Conservation (phyloP, 2,113 vertebrate genomes). For the Chamaea fasciata region DNA sequence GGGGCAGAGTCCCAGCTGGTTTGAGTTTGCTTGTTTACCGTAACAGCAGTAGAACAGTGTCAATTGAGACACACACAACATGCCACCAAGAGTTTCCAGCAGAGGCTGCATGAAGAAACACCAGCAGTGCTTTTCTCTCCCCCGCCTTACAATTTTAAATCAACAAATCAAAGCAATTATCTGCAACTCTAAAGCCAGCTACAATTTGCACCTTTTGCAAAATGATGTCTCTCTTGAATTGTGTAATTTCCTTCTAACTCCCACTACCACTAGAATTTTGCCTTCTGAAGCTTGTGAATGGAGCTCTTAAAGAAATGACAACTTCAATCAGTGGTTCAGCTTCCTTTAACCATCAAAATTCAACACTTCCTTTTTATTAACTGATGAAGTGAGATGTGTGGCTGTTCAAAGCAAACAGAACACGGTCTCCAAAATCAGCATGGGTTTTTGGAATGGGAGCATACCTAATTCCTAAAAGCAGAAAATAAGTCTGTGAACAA, state of each 20-base stretch:
- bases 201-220: slow-evolving; percentile 10
- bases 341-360: not conserved
- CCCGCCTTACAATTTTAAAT: not conserved
- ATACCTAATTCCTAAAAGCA: not conserved
- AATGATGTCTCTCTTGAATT: not conserved
- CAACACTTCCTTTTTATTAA: not conserved
- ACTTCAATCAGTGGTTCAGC: not conserved
- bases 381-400: not conserved
- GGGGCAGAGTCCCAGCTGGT: not conserved
- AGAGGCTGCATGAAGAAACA: not conserved
- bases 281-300: not conserved
- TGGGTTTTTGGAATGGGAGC: not conserved
- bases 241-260: slow-evolving; percentile 14
- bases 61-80: not conserved
- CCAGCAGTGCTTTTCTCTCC: not conserved
- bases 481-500: not conserved
- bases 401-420: not conserved
- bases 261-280: not conserved
- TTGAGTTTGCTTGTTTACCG: not conserved
- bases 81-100: not conserved
- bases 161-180: slow-evolving; percentile 29
- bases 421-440: not conserved
- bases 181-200: not conserved
- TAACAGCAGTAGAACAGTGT: not conserved
- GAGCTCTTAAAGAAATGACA: not conserved